phyloP scores from a whole-genome alignment of 2,888 invertebrate species.

The Microctonus hyperodae region DNA sequence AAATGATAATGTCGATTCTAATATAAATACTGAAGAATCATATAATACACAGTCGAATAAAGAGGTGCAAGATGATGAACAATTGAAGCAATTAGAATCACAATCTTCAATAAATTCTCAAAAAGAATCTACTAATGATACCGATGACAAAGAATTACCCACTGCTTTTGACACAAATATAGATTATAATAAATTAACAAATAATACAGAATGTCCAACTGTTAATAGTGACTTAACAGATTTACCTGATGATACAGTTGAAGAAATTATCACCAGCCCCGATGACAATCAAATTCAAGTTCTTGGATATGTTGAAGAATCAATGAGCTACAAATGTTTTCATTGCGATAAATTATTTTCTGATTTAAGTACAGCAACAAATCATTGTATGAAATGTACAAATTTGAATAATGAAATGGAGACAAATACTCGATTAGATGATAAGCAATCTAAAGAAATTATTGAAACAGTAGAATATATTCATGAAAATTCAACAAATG shows the following conservation, averaged over 20 bases:
- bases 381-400: constrained; percentile 37
- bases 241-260: neutral
- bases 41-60: neutral
- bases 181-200: constrained; percentile 10
- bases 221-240: neutral
- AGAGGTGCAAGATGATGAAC: neutral
- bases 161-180: neutral
- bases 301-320: neutral
- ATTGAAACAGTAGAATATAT: constrained; percentile 14
- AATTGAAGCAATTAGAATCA: neutral
- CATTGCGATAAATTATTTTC: constrained; percentile 37
- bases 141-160: neutral
- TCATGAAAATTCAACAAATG: constrained; percentile 22
- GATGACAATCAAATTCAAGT: neutral
- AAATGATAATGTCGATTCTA: neutral
- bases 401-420: neutral
- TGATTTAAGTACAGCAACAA: constrained; percentile 36
- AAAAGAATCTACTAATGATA: neutral
- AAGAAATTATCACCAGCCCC: neutral
- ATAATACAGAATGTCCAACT: neutral
- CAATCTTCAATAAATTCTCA: neutral
- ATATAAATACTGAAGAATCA: neutral
- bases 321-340: constrained; percentile 39
- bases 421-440: neutral
- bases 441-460: neutral